These are phyloP conservation scores for Aurelia sp. DNA, from an alignment of 30 jellyfish, hydroid and myxozoan genomes.

Conservation along the genomic window DNA sequence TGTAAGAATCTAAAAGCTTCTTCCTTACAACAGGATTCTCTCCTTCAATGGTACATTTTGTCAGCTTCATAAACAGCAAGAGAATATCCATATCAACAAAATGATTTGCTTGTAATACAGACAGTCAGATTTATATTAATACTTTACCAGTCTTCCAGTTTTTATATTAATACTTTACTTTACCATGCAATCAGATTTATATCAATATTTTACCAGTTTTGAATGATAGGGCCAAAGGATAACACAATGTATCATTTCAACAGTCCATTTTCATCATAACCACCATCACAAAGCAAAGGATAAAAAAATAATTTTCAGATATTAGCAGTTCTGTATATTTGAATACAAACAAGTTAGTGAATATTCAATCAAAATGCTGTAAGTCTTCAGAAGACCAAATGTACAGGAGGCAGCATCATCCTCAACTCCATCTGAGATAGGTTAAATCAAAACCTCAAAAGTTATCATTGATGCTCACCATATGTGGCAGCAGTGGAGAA, in stretches of 20 bases:
- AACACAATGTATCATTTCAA: conserved; percentile 3
- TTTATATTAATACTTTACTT: background rate
- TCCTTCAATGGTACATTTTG: background rate
- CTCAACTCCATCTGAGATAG: background rate
- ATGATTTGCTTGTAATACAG: background rate
- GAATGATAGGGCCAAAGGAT: conserved; percentile 5
- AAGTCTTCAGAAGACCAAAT: conserved; percentile 12
- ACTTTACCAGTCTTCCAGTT: conserved; percentile 8
- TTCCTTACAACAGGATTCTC: conserved; percentile 8
- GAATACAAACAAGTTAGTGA: background rate
- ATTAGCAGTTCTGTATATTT: conserved; percentile 5
- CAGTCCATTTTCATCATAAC: background rate
- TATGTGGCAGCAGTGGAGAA: conserved; percentile 21
- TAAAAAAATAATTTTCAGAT: conserved; percentile 3
- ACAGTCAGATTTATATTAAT: background rate
- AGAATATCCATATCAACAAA: background rate
- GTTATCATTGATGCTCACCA: conserved; percentile 15
- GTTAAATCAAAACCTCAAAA: conserved; percentile 3
- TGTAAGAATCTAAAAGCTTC: conserved; percentile 1
- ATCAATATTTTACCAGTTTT: conserved; percentile 3
- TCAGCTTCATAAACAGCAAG: background rate
- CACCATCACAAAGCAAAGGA: too few species aligned
- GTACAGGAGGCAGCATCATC: conserved; percentile 8
- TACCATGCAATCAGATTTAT: background rate
- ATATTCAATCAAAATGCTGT: background rate